These are phyloP conservation scores for Toxostoma redivivum DNA, from an alignment of 2,113 vertebrate genomes.

Conservation along the genomic window DNA sequence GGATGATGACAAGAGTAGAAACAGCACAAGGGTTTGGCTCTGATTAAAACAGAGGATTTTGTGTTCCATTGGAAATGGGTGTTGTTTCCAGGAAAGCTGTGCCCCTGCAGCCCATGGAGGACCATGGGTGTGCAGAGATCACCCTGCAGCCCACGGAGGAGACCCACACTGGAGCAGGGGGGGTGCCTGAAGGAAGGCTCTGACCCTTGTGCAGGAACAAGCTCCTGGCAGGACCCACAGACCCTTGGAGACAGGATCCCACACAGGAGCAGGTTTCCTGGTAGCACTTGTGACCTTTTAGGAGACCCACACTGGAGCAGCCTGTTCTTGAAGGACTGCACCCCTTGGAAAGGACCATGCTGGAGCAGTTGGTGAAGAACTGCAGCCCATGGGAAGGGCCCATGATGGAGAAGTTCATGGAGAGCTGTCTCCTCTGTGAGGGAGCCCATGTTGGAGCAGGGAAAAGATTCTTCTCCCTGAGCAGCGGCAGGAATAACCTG, in stretches of 20 bases:
- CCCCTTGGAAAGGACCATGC: neutral
- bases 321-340: neutral
- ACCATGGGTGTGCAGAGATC: neutral
- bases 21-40: neutral
- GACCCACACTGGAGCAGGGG: rapidly evolving
- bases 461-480: neutral
- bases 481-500: rapidly evolving
- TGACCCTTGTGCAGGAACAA: neutral
- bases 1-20: neutral
- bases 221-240: neutral
- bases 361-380: neutral
- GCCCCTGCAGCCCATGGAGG: neutral
- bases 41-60: neutral
- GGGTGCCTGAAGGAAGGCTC: neutral
- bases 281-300: neutral
- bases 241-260: neutral
- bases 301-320: neutral
- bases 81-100: neutral
- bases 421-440: neutral
- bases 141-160: neutral
- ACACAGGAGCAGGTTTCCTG: neutral
- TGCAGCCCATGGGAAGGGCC: neutral
- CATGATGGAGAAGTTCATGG: neutral
- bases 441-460: neutral
- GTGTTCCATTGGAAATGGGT: neutral